Evolutionary conservation across 2,113 vertebrate genomes (phyloP).

Genomic region (Excalfactoria chinensis): DNA sequence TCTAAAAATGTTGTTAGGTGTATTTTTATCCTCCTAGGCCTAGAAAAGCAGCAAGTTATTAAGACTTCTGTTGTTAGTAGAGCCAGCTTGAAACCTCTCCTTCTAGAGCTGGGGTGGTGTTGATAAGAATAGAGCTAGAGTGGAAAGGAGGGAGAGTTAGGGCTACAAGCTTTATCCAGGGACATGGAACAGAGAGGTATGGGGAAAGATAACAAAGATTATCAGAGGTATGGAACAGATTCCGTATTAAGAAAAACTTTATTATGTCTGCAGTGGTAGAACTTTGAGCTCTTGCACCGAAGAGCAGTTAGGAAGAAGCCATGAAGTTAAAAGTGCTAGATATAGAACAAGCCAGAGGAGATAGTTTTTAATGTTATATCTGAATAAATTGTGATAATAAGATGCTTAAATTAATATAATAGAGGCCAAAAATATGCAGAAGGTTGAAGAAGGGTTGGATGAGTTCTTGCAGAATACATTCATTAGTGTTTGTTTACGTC

Average conservation of each 20-base stretch:
- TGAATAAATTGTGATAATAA: not conserved
- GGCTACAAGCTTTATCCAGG: not conserved
- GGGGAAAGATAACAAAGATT: not conserved
- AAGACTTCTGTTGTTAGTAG: not conserved
- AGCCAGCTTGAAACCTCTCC: not conserved
- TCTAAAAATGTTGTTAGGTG: not conserved
- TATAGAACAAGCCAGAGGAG: not conserved
- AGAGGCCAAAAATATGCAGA: not conserved
- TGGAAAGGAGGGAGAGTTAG: not conserved
- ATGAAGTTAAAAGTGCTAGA: not conserved
- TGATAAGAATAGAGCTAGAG: not conserved
- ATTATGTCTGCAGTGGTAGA: fast-evolving
- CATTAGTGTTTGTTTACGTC: not conserved
- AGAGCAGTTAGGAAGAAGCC: not conserved
- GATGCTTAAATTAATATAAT: not conserved
- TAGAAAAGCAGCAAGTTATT: not conserved
- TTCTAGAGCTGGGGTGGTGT: fast-evolving
- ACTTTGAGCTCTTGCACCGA: not conserved
- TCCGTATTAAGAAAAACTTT: not conserved
- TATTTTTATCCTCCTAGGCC: not conserved
- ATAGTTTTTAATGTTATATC: not conserved
- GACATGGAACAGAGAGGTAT: not conserved
- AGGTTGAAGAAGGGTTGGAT: not conserved
- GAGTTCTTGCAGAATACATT: constrained; percentile 13
- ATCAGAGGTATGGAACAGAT: not conserved